Conservation (phyloP, 2,797 vertebrate species). For the Myotis daubentonii region DNA sequence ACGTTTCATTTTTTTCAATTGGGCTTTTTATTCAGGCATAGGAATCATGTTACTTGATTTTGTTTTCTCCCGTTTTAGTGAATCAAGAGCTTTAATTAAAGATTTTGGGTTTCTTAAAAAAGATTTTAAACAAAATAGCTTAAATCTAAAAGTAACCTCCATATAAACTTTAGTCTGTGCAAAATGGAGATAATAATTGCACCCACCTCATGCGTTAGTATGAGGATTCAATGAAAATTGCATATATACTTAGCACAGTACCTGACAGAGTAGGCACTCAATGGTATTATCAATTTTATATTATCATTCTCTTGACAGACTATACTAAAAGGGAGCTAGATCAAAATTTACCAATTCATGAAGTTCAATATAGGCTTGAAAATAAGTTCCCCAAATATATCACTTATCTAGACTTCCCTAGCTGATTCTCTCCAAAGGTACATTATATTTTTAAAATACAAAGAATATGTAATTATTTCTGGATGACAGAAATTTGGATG, state of each 20-base stretch:
- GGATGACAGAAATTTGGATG: slow-evolving; percentile 34
- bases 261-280: slow-evolving; percentile 8
- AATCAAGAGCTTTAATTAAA: slow-evolving; percentile 24
- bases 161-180: slow-evolving; percentile 8
- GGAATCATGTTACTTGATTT: slow-evolving; percentile 35
- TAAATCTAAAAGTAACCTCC: slow-evolving; percentile 31
- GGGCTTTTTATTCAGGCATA: slow-evolving; percentile 22
- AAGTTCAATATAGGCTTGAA: slow-evolving; percentile 23
- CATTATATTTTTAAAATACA: slow-evolving; percentile 48
- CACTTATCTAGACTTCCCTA: not conserved
- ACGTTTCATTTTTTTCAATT: slow-evolving; percentile 48
- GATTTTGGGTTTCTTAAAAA: slow-evolving; percentile 31
- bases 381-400: slow-evolving; percentile 40
- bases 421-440: slow-evolving; percentile 6
- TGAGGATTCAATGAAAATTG: slow-evolving; percentile 41
- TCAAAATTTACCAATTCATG: slow-evolving; percentile 28
- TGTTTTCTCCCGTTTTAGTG: slow-evolving; percentile 48
- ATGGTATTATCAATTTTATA: not conserved
- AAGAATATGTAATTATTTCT: slow-evolving; percentile 41
- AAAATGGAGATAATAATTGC: slow-evolving; percentile 34
- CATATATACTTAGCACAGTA: not conserved
- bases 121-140: slow-evolving; percentile 54
- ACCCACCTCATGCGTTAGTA: not conserved
- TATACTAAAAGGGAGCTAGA: not conserved
- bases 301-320: slow-evolving; percentile 19